Conservation (phyloP, 2,797 vertebrate genomes). For the Bucorvus abyssinicus region DNA sequence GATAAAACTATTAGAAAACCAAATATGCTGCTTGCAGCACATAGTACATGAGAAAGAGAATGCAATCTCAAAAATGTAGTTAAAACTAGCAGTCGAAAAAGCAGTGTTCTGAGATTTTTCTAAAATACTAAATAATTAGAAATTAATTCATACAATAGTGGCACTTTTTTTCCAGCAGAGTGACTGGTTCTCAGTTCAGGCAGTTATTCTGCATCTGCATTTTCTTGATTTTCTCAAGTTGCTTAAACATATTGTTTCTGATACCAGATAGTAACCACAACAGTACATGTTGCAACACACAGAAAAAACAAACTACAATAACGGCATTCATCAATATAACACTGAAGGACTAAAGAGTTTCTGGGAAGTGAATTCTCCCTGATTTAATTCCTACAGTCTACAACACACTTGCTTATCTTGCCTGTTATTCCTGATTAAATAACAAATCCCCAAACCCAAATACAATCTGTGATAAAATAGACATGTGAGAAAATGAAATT, state of each 20-base stretch:
- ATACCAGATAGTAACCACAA: neutral
- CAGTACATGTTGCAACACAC: neutral
- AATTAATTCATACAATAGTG: neutral
- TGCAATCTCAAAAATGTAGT: neutral
- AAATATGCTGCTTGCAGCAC: neutral
- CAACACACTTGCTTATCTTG: neutral
- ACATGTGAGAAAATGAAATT: neutral
- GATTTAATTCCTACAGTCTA: slow-evolving; percentile 1
- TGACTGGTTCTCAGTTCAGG: neutral
- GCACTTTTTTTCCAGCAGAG: neutral
- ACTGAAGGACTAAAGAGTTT: neutral
- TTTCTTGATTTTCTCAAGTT: neutral
- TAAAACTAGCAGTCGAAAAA: neutral
- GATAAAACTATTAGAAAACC: neutral
- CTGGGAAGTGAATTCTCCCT: neutral
- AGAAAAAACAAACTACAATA: neutral
- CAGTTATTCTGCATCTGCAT: neutral
- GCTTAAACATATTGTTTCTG: neutral
- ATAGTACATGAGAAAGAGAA: neutral
- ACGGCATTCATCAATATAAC: neutral
- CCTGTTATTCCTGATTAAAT: slow-evolving; percentile 3
- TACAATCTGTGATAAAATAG: neutral
- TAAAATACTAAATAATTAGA: neutral
- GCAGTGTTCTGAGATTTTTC: neutral
- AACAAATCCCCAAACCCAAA: slow-evolving; percentile 26